Evolutionary conservation across 2,113 vertebrate genomes (phyloP).

Genomic region (Passer montanus): DNA sequence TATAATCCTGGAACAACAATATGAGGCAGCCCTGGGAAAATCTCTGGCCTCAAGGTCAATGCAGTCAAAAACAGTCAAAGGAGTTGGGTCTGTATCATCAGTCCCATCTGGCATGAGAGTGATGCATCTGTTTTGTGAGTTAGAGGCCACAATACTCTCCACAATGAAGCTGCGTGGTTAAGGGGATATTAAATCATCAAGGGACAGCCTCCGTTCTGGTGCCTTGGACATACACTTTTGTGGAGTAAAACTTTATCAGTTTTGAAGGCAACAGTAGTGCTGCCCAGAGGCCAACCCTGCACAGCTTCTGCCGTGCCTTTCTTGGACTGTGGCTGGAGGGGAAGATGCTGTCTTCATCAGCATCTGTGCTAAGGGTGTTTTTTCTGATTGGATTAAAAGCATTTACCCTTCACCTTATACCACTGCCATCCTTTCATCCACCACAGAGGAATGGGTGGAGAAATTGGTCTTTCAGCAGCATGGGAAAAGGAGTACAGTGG

Average conservation of each 20-base stretch:
- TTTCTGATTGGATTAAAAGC: not conserved
- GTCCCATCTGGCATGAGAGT: not conserved
- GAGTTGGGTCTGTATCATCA: not conserved
- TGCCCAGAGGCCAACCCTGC: not conserved
- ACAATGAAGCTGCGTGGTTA: not conserved
- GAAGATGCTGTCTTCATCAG: not conserved
- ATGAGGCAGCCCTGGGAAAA: not conserved
- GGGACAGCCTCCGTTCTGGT: not conserved
- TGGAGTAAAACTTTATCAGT: not conserved
- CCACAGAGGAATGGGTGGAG: not conserved
- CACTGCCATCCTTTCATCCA: not conserved
- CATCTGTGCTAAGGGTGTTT: not conserved
- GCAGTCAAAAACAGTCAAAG: not conserved
- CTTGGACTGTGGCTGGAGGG: not conserved
- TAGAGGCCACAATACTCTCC: not conserved
- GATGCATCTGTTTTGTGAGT: not conserved
- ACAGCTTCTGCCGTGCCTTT: not conserved
- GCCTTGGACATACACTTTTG: not conserved
- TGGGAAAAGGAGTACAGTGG: not conserved
- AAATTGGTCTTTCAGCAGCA: not conserved
- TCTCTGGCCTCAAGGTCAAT: not conserved
- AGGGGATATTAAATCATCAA: not conserved
- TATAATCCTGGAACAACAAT: not conserved
- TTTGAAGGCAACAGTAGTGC: accelerated
- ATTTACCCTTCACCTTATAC: not conserved